Base-by-base conservation (phyloP, 1,140 invertebrate genomes). In the Maniola jurtina region DNA sequence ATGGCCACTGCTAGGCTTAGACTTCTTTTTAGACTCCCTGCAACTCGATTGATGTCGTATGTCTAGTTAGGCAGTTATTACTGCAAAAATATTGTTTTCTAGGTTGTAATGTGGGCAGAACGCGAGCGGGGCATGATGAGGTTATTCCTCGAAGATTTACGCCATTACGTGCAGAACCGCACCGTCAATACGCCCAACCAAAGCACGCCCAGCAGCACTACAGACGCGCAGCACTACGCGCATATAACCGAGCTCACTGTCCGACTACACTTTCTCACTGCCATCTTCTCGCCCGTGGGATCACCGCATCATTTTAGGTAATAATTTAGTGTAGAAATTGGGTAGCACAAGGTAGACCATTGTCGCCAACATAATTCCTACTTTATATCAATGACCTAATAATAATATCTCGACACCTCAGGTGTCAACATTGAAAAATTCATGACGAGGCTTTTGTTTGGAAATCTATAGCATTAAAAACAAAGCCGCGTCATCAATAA, bases 171-270 rank as follows among this genome's bases (percentile, higher is more conserved):
- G 78, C 58, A 80, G 64, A 68, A 67, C 57, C 74, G 75, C 6
- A 58, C 74, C 35, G 55, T 58, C 3, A 52, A 52, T 33, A 7
- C n/a, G 0, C n/a, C 54, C 13, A 34, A 33, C 33, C 33, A 52
- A 25, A 16, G 48, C 10, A 11, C 48, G 6, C 34, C 34, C 0
- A 25, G 14, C 35, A 11, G 54, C 42, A 35, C 16, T 6, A 71
- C 66, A 25, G 81, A 90, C 58, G 79, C 83, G 14, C 80, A 79
- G 33, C 89, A 96, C 66, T 97, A 97, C 88, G 95, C 95, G 36
- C 97, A 98, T 87, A 95, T 96, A 81, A 97, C 96, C 9, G 96
- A 98, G 84, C 94, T 99, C 48, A 97, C 97, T 84, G 97, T 97
- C 10, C 91, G 97, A 11, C 87, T 99, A 64, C 95, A 97, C 81